phyloP scores from a whole-genome alignment of 2,888 invertebrate species.

The Andrena hattorfiana region DNA sequence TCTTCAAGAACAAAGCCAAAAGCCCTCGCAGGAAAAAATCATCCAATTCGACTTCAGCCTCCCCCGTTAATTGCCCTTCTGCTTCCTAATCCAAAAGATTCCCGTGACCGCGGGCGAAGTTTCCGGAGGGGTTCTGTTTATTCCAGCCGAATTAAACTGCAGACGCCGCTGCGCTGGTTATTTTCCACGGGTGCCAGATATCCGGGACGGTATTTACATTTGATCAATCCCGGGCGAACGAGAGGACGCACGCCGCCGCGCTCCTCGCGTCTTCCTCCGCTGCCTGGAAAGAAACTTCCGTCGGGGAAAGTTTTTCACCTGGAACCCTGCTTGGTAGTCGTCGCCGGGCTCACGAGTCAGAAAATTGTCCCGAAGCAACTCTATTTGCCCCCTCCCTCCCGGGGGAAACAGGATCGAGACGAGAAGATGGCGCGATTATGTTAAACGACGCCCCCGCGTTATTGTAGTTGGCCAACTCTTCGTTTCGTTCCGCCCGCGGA shows the following conservation, averaged over 20 bases:
- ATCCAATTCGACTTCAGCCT: constrained; percentile 32
- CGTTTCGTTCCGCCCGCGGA: constrained; percentile 15
- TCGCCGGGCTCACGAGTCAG: constrained; percentile 19
- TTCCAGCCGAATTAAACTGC: constrained; percentile 38
- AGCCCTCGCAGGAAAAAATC: neutral
- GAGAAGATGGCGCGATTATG: constrained; percentile 42
- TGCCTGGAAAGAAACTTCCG: constrained; percentile 23
- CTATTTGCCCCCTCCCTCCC: constrained; percentile 25
- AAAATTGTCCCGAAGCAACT: constrained; percentile 45
- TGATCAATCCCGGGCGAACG: constrained; percentile 38
- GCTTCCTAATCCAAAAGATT: constrained; percentile 11
- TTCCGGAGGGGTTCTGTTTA: constrained; percentile 33
- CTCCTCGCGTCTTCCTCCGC: no score
- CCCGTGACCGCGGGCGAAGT: constrained; percentile 9
- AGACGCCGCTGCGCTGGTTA: constrained; percentile 15
- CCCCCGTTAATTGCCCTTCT: constrained; percentile 8
- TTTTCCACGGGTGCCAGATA: constrained; percentile 31
- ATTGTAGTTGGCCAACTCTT: neutral
- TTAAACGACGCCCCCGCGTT: constrained; percentile 29
- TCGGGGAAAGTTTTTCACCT: constrained; percentile 44
- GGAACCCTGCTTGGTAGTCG: constrained; percentile 15
- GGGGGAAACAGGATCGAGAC: constrained; percentile 14
- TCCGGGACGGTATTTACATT: constrained; percentile 44
- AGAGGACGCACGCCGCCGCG: neutral
- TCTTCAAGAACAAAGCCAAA: neutral